Base-by-base conservation (phyloP, 2,888 invertebrate genomes). In the Tiliacea aurago region DNA sequence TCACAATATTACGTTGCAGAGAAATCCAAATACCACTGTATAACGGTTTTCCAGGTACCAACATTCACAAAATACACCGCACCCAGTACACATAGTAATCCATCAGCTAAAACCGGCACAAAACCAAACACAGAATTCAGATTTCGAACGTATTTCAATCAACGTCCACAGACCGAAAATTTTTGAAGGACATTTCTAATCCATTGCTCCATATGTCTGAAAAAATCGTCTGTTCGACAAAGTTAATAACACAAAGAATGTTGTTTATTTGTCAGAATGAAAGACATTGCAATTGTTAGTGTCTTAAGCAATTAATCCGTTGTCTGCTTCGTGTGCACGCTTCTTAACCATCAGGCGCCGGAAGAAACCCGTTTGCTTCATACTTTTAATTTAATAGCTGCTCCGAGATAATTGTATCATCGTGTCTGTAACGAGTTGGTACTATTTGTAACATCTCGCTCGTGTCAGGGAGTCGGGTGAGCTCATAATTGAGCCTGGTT, bases 371-470 rank as follows among this genome's bases (percentile, higher is more conserved):
- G 85, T 81, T 85, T 83, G 68, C 73, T 82, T 84, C 78, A 84
- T 88, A 88, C 89, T 90, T 90, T 89, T 87, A 90, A 90, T 89
- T 91, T 91, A 91, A 91, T 90, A 85, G 85, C 61, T 81, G 78
- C 81, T 75, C 59, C 6, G 68, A 78, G 61, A 83, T 91, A 91
- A 92, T 91, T 88, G 89, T 84, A 86, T 85, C 84, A 86, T 83
- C 85, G 86, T 81, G 83, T 70, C 69, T 78, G 78, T 64, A 79
- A 82, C 86, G 70, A 80, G 78, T 84, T 76, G 56, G 73, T 75
- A 51, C 70, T 68, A 76, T 76, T 72, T 61, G 72, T 73, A 59
- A 69, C 56, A 74, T 70, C 79, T 70, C 76, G 77, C 73, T 66
- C 71, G 62, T 76, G 61, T 78, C 65, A 23, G 49, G 58, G 23